Evolutionary conservation across 2,797 vertebrate species (phyloP), one percentile per base, ranked within the genome.

Genomic region (Chloroceryle amazona): DNA sequence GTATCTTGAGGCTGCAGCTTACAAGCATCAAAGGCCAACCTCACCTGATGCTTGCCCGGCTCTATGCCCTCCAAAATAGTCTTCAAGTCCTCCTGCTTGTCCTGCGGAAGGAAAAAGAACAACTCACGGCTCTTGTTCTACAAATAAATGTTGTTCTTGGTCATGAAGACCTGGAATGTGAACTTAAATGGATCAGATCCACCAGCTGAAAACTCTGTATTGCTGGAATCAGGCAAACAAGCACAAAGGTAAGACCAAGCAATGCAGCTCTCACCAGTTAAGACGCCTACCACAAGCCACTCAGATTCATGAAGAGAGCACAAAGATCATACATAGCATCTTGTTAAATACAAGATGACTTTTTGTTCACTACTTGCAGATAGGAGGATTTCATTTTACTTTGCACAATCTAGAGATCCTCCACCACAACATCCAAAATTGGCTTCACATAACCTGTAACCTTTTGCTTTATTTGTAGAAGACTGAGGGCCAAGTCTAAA

Each of bases 31-130:
- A 97, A 97, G 94, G 93, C 83, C 81, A 97, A 15, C 87, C 92
- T 97, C 93, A 97, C 95, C 93, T 96, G 93, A 96, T 96, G 95
- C 96, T 97, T 98, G 94, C 96, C 95, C 54, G 28, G 92, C 97
- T 97, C 94, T 98, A 84, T 92, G 94, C 95, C 96, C 97, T 97
- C 95, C 96, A 98, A 97, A 98, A 97, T 9, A 96, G 86, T 96
- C 97, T 95, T 96, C 94, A 92, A 94, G 92, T 96, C 93, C 97
- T 97, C 96, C 97, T 97, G 97, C 92, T 97, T 97, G 94, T 97
- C 95, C 96, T 96, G 95, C 29, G 52, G 96, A 98, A 97, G 96
- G 90, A 97, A 96, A 97, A 97, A 97, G 91, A 97, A 97, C 21
- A 98, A 97, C 95, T 97, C 97, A 97, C n/a, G 26, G 96, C 84